Conservation (phyloP, 2,113 vertebrate species). For the Chitala chitala region DNA sequence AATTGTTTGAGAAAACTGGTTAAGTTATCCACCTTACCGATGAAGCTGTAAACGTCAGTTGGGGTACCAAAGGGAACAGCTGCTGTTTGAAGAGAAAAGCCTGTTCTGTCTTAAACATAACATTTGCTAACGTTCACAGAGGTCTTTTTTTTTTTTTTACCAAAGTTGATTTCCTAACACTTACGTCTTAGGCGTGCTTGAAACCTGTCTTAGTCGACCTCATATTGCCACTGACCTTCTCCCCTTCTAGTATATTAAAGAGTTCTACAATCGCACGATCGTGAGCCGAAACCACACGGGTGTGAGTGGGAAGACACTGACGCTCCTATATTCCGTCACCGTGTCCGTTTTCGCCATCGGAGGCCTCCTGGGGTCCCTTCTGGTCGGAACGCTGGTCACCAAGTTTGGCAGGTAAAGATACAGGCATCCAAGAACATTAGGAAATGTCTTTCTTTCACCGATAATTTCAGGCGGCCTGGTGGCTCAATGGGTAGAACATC, state of each 20-base stretch:
- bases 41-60: no score
- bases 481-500: no score
- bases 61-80: no score
- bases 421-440: no score
- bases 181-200: background rate
- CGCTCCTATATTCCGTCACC: slow-evolving; percentile 74
- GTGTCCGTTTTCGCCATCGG: slow-evolving; percentile 82
- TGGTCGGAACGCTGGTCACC: slow-evolving; percentile 72
- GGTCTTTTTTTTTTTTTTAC: background rate
- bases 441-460: no score
- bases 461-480: no score
- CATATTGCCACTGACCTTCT: slow-evolving; percentile 8
- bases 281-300: slow-evolving; percentile 45
- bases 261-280: slow-evolving; percentile 76
- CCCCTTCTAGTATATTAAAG: slow-evolving; percentile 72
- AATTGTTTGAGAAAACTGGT: no score
- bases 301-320: slow-evolving; percentile 53
- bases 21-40: no score
- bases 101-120: no score
- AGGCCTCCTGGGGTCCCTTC: slow-evolving; percentile 72
- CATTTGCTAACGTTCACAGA: no score
- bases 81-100: no score
- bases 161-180: background rate
- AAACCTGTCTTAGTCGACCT: background rate
- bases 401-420: slow-evolving; percentile 74